Evolutionary conservation across 2,888 invertebrate genomes (phyloP).

Genomic region (Poecilus cupreus): DNA sequence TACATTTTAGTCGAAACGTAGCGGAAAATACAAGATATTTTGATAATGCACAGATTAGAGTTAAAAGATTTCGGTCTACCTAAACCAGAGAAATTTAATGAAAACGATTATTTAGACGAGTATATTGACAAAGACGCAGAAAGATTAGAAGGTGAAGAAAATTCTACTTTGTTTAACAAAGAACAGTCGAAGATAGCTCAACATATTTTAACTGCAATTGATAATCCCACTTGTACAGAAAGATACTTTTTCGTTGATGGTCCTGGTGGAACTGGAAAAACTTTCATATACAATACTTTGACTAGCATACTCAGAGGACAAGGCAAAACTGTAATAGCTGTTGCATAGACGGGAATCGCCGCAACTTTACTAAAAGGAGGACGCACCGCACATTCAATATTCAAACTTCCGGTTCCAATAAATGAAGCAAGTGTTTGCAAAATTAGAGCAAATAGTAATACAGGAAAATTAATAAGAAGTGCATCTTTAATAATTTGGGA

Average conservation of each 20-base stretch:
- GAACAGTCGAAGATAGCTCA: not conserved
- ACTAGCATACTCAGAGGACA: conserved; percentile 59
- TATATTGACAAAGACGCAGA: too few species aligned
- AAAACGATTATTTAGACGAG: not conserved
- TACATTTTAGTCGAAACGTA: not conserved
- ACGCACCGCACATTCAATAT: conserved; percentile 68
- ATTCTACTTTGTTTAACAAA: too few species aligned
- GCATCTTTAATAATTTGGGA: too few species aligned
- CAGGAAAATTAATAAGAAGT: not conserved
- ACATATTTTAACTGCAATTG: not conserved
- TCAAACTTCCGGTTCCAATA: conserved; percentile 65
- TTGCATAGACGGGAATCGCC: too few species aligned
- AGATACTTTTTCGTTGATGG: too few species aligned
- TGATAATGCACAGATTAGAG: not conserved
- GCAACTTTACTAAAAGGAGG: conserved; percentile 67
- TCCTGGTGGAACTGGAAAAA: too few species aligned
- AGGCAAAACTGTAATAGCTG: conserved; percentile 41
- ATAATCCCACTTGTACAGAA: not conserved
- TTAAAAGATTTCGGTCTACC: not conserved
- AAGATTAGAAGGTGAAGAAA: not conserved
- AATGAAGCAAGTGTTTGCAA: not conserved
- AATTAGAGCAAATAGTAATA: not conserved
- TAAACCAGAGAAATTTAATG: not conserved
- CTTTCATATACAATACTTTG: too few species aligned
- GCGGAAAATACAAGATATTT: not conserved